Conservation (phyloP, 2,888 invertebrate species). For the Microdon myrmicae region DNA sequence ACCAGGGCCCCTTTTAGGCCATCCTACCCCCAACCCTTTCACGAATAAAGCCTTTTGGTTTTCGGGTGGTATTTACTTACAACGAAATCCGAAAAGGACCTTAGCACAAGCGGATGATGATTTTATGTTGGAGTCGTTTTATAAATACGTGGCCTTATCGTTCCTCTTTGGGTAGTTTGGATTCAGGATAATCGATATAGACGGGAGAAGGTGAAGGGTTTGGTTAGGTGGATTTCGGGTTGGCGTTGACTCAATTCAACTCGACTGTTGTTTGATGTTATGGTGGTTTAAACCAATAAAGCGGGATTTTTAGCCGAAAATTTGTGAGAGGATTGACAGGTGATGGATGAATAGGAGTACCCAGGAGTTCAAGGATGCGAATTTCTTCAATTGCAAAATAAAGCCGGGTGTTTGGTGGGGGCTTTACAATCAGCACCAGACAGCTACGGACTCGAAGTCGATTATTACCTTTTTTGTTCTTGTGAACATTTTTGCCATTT, state of each 20-base stretch:
- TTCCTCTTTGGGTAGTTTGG: neutral
- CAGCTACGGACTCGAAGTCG: too few species aligned
- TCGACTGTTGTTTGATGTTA: conserved; percentile 16
- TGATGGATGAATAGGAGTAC: too few species aligned
- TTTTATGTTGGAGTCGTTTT: conserved; percentile 31
- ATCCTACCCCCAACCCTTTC: conserved; percentile 5
- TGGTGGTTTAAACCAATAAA: conserved; percentile 7
- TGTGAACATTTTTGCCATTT: too few species aligned
- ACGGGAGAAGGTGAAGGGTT: conserved; percentile 25
- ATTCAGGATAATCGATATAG: conserved; percentile 2
- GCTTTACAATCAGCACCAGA: too few species aligned
- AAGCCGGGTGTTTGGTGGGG: too few species aligned
- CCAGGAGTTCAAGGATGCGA: too few species aligned
- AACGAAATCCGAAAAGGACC: conserved; percentile 19
- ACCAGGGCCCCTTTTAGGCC: conserved; percentile 13
- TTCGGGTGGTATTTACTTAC: conserved; percentile 26
- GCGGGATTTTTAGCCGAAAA: too few species aligned
- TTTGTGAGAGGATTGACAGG: too few species aligned
- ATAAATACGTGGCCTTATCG: conserved; percentile 25
- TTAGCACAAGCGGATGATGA: conserved; percentile 5
- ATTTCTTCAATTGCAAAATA: too few species aligned
- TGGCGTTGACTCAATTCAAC: conserved; percentile 16
- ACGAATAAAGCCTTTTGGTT: conserved; percentile 28
- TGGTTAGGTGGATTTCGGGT: conserved; percentile 10
- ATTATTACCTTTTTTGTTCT: too few species aligned